Base-by-base conservation (phyloP, 1,140 invertebrate genomes). In the Nebria ingens region DNA sequence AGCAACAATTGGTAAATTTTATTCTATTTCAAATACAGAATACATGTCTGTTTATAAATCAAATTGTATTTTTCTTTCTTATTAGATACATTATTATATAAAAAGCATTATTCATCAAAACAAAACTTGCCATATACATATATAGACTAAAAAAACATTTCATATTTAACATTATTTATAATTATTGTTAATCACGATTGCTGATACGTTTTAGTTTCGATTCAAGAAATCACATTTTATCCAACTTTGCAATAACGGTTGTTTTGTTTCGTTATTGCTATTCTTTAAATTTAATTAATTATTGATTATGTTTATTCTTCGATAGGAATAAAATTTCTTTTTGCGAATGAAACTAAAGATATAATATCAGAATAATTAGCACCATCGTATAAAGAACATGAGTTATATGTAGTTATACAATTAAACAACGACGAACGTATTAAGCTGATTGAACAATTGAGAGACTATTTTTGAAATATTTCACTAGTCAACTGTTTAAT, bases 131-230 rank as follows among this genome's bases (percentile, higher is more conserved):
- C 40, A 45, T 45, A 11, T 45, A 45, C 40, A 45, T 45, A 45
- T 45, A 45, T 45, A 45, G 40, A 45, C 40, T 45, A 45, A 45
- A 34, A n/a, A n/a, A 50, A 50, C 42, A 53, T 53, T 52, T 53
- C 40, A 34, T 54, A 53, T 57, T 53, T 57, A 42, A 51, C 42
- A 56, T 40, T 59, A 45, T 58, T 53, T 58, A 51, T 40, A 55
- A 53, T 56, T 53, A 55, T 60, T 53, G 52, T 67, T 66, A 67
- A 68, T 69, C 66, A 69, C 66, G 65, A 64, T 68, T 67, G 61
- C 63, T 69, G 68, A 69, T 69, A 69, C 68, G 68, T 69, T 66
- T 69, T 61, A 60, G 68, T 69, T 69, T 63, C 67, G 59, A 62
- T 66, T 66, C 57, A 58, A 62, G 58, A 62, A 65, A 69, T 69